Base-by-base conservation (phyloP, 1,140 invertebrate genomes). In the Drosophila mojavensis region DNA sequence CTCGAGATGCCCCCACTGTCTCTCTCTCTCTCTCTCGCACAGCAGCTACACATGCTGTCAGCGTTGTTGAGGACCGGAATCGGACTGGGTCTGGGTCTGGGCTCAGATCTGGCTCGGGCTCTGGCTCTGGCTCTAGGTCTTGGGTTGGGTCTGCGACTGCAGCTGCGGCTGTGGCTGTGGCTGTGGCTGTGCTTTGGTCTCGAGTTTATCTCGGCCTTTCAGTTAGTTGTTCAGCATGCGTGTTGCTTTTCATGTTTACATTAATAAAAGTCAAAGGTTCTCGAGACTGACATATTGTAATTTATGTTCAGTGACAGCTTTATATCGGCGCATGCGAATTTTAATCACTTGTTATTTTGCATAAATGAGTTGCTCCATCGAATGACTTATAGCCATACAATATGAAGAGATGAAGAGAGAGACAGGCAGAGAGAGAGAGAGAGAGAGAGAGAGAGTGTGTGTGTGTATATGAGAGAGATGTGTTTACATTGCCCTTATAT, bases 221-320 rank as follows among this genome's bases (percentile, higher is more conserved):
- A 75, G 78, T 71, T 70, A 54, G 68, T 47, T 79, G 84, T 82
- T 77, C 76, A 71, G 79, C 84, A 73, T 89, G 84, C 84, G 84
- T 89, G 84, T 89, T 89, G 86, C 85, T 77, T 88, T 89, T 81
- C 85, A 90, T 89, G 85, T 89, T 90, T 89, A 89, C 85, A 89
- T 89, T 89, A 89, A 89, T 89, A 89, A 84, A 89, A 89, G 85
- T 89, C 85, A 89, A 89, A 89, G 85, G 85, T 89, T 89, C 85
- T 89, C 66, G 85, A 90, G 69, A 79, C 85, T 89, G 85, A 89
- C 85, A 89, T 85, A 89, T 89, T 89, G 85, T 90, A 89, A 89
- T 89, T 90, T 89, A 89, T 89, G 85, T 89, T 72, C 84, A 89
- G 85, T 89, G 85, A 89, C 85, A 89, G 85, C 85, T 89, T 90